A percentile compares a stretch with the other conserved stretches of the same genome.
Evolutionary conservation across 35 echinoderm and acorn worm genomes (phyloP).

Genomic region (Ophiothrix spiculata): DNA sequence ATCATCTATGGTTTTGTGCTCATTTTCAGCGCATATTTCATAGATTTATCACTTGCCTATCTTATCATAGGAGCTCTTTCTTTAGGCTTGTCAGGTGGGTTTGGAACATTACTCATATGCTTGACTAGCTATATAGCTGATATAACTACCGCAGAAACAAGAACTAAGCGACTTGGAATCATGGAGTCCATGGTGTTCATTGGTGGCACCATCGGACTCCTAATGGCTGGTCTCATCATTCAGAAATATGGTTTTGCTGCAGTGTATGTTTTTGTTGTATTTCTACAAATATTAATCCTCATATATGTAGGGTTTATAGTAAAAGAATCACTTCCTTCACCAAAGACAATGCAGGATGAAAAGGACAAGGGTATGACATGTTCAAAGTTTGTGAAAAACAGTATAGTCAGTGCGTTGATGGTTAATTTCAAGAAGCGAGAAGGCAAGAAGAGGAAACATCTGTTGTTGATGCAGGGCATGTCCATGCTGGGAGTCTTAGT

Average conservation of each 20-base stretch:
- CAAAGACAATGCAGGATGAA: slow-evolving; percentile 15
- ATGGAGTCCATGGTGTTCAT: slow-evolving; percentile 74
- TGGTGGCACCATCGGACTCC: slow-evolving; percentile 62
- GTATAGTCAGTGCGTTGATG: slow-evolving; percentile 35
- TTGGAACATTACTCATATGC: slow-evolving; percentile 56
- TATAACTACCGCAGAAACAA: slow-evolving; percentile 43
- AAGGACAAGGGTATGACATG: slow-evolving; percentile 36
- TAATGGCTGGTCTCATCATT: slow-evolving; percentile 30
- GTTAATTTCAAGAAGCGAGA: slow-evolving; percentile 59
- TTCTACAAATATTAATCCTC: slow-evolving; percentile 36
- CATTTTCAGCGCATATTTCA: slow-evolving; percentile 38
- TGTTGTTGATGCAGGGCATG: slow-evolving; percentile 45
- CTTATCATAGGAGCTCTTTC: slow-evolving; percentile 41
- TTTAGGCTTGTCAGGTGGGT: slow-evolving; percentile 39
- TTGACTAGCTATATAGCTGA: slow-evolving; percentile 71
- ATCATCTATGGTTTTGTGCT: slow-evolving; percentile 8
- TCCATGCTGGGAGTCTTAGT: slow-evolving; percentile 42
- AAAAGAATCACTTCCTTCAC: slow-evolving; percentile 47
- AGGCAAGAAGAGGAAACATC: slow-evolving; percentile 54
- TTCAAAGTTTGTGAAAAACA: slow-evolving; percentile 24
- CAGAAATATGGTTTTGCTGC: slow-evolving; percentile 34
- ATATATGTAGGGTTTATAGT: slow-evolving; percentile 36
- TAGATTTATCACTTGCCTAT: slow-evolving; percentile 24
- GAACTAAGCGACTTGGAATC: slow-evolving; percentile 70
- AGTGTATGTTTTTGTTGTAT: slow-evolving; percentile 40